A percentile compares a stretch with the other conserved stretches of the same genome.
These are phyloP conservation scores for Drosophila neutralis DNA, from an alignment of 2,888 invertebrate genomes.

Conservation along the genomic window DNA sequence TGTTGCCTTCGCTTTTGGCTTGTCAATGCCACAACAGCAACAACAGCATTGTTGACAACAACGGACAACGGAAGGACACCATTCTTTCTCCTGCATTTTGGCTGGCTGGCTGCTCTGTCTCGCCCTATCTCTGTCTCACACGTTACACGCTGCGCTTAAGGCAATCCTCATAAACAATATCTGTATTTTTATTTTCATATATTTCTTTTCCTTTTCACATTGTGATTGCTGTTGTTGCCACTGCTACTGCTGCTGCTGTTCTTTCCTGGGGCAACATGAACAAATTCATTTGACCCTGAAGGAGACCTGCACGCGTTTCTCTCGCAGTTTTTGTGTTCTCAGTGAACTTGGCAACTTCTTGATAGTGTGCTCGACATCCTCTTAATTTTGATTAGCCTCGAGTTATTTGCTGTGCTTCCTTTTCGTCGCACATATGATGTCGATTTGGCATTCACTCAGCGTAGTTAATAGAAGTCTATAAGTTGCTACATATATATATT, in stretches of 20 bases:
- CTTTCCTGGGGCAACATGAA: constrained; percentile 32
- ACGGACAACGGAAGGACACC: constrained; percentile 52
- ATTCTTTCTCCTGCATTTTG: constrained; percentile 52
- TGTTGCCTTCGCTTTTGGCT: constrained; percentile 53
- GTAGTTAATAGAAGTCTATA: background rate
- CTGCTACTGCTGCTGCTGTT: background rate
- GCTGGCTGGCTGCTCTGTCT: constrained; percentile 28
- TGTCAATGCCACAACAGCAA: constrained; percentile 46
- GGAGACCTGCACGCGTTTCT: constrained; percentile 23
- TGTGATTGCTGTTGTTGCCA: constrained; percentile 4
- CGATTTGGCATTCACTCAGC: constrained; percentile 9
- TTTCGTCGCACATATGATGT: constrained; percentile 3
- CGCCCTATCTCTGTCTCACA: background rate
- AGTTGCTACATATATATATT: background rate
- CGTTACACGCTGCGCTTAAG: constrained; percentile 12
- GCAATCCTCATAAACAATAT: constrained; percentile 39
- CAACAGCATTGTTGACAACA: constrained; percentile 18
- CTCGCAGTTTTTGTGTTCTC: constrained; percentile 16
- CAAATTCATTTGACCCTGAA: constrained; percentile 55
- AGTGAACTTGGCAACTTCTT: constrained; percentile 30
- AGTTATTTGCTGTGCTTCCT: constrained; percentile 7
- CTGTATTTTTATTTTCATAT: constrained; percentile 33
- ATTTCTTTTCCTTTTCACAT: constrained; percentile 21
- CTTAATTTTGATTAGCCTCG: constrained; percentile 38
- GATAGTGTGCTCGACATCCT: constrained; percentile 31